phyloP scores from a whole-genome alignment of 2,888 invertebrate genomes.

The Enchytraeus crypticus region DNA sequence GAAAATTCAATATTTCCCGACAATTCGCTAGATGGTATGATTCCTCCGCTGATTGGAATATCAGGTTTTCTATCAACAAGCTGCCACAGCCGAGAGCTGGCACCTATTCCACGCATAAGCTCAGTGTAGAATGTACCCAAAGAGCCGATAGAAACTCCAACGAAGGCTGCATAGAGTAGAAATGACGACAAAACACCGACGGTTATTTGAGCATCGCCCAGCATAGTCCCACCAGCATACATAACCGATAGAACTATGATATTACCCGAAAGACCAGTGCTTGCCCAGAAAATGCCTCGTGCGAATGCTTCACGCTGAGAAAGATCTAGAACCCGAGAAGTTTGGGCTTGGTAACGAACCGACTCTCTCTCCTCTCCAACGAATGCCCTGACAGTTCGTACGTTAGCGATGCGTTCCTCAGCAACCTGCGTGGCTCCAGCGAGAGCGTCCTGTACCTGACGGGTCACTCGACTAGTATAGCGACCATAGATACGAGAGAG shows the following conservation, averaged over 20 bases:
- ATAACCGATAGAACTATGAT: conserved; percentile 78
- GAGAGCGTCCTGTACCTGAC: conserved; percentile 59
- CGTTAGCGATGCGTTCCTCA: conserved; percentile 78
- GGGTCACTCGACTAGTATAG: conserved; percentile 74
- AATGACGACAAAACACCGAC: conserved; percentile 88
- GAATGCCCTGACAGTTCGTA: conserved; percentile 85
- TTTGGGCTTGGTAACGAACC: conserved; percentile 58
- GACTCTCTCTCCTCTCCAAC: conserved; percentile 75
- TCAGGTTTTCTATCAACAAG: conserved; percentile 70
- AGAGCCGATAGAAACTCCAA: conserved; percentile 76
- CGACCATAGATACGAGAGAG: conserved; percentile 62
- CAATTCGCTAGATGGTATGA: conserved; percentile 51
- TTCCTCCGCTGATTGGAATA: conserved; percentile 62
- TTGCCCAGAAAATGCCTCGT: conserved; percentile 79
- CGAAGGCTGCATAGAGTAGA: conserved; percentile 84
- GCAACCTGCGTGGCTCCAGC: conserved; percentile 61
- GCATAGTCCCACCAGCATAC: conserved; percentile 83
- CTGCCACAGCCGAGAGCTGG: conserved; percentile 79
- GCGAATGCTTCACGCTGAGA: conserved; percentile 80
- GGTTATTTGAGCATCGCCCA: conserved; percentile 61
- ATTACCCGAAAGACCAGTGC: conserved; percentile 68
- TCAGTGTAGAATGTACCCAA: conserved; percentile 88
- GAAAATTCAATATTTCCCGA: conserved; percentile 66
- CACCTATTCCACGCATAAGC: conserved; percentile 83
- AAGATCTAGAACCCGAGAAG: conserved; percentile 64